Base-by-base conservation (phyloP, 2,113 vertebrate species). In the Corvus cornix region DNA sequence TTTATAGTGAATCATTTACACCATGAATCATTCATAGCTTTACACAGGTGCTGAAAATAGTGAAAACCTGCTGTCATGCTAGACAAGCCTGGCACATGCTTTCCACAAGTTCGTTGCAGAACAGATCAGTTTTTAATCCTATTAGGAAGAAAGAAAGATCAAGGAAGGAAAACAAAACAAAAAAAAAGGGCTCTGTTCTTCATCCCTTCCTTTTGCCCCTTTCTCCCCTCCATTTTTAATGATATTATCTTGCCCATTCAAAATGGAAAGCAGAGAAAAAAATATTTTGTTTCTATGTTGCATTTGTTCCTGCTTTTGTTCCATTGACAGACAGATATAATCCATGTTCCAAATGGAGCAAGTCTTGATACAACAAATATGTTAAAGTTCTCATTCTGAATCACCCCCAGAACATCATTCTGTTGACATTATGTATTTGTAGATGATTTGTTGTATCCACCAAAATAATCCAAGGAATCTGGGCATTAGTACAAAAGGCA, bases 1-100 rank as follows among this genome's bases (percentile, higher is more conserved):
- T 96, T 97, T 91, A 48, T 63, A 94, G 72, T 89, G 88, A 94
- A 95, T 93, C 91, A 94, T 96, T 96, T 96, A 90, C 95, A 76
- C 44, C 58, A 96, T 97, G 90, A 97, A 84, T 96, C 84, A 83
- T 96, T 90, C 89, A 96, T 74, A 85, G 69, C 46, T 96, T 89
- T 81, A 88, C 82, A 97, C 86, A 97, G 84, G 85, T 97, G 79
- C 64, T 96, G 87, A 88, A 95, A 90, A 92, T 69, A 95, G 55
- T 86, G 84, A 93, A 92, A 97, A 56, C 58, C 76, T 86, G 35
- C 66, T 89, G 72, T 89, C 87, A 69, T 43, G 67, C 59, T 90
- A 91, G 95, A 91, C 87, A 93, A 82, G 74, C 89, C 79, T 94
- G 93, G 56, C 70, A 83, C 74, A 95, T 52, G 27, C 11, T 83